phyloP scores from a whole-genome alignment of 2,113 vertebrate species.

The Kobus ellipsiprymnus region DNA sequence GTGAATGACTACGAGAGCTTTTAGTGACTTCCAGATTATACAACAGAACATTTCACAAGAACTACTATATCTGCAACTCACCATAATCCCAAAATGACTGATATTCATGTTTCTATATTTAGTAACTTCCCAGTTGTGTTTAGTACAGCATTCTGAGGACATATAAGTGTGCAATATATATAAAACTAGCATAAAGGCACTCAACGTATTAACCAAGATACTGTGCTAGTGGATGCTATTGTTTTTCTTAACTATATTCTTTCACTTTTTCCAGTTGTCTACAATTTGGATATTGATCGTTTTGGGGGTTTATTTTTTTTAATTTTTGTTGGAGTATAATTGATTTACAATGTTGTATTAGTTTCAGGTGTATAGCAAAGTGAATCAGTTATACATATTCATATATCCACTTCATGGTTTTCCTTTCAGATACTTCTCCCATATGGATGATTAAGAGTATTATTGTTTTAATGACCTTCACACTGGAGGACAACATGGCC shows the following conservation, averaged over 20 bases:
- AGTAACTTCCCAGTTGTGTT: background rate
- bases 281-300: background rate
- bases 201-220: background rate
- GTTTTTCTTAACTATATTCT: background rate
- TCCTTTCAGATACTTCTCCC: background rate
- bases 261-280: background rate
- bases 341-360: background rate
- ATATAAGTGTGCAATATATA: background rate
- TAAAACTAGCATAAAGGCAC: background rate
- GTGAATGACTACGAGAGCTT: background rate
- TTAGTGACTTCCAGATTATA: conserved; percentile 27
- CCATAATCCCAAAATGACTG: background rate
- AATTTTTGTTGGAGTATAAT: background rate
- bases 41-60: background rate
- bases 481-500: background rate
- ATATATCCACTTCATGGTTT: background rate
- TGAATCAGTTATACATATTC: background rate
- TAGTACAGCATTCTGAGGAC: background rate
- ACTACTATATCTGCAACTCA: background rate
- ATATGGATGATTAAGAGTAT: background rate
- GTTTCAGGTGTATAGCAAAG: background rate
- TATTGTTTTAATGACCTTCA: background rate
- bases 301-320: background rate
- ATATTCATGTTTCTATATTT: background rate
- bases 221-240: background rate